These are phyloP conservation scores for Drosophila suzukii DNA, from an alignment of 1,140 invertebrate genomes.

Conservation along the genomic window DNA sequence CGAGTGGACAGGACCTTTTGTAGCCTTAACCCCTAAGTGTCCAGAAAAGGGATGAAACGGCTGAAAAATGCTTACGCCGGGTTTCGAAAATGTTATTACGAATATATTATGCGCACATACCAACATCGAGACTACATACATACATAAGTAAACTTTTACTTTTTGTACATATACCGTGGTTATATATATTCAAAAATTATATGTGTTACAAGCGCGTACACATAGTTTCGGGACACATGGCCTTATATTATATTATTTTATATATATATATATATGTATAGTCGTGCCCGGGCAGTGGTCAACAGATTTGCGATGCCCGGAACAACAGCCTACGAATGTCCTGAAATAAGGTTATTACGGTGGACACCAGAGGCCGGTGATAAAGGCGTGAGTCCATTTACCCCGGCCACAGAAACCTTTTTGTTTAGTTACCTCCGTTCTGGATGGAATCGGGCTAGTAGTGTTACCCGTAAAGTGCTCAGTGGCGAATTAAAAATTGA, in stretches of 20 bases:
- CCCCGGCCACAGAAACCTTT: constrained; percentile 43
- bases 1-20: constrained; percentile 53
- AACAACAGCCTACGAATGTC: constrained; percentile 65
- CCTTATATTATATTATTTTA: constrained; percentile 32
- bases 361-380: constrained; percentile 46
- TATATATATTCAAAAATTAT: constrained; percentile 52
- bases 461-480: constrained; percentile 67
- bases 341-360: constrained; percentile 61
- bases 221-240: constrained; percentile 34
- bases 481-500: constrained; percentile 68
- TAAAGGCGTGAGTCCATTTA: constrained; percentile 32
- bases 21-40: constrained; percentile 73
- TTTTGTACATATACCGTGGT: constrained; percentile 17
- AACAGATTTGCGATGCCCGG: constrained; percentile 73
- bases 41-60: constrained; percentile 83
- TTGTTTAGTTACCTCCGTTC: constrained; percentile 72
- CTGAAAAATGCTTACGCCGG: constrained; percentile 81
- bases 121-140: constrained; percentile 20
- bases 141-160: constrained; percentile 37
- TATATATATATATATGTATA: constrained; percentile 34
- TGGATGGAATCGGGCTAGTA: constrained; percentile 67
- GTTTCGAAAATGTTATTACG: constrained; percentile 79
- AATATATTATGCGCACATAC: constrained; percentile 76
- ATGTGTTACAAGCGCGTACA: constrained; percentile 10
- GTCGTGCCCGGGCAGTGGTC: constrained; percentile 58